Evolutionary conservation across 2,113 vertebrate genomes (phyloP).

Genomic region (Pristiophorus japonicus): DNA sequence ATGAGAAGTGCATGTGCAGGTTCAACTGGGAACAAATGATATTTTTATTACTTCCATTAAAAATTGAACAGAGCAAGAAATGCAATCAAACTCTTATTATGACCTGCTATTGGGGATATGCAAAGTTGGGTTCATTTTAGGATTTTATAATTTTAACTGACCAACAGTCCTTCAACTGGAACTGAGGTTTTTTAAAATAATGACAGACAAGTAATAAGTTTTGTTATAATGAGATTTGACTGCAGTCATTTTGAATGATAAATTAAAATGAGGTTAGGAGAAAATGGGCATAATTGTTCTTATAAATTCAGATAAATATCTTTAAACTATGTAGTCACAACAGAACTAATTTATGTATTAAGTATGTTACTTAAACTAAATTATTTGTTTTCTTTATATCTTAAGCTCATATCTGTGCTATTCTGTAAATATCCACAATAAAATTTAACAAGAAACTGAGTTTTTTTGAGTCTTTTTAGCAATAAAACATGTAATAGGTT

Average conservation of each 20-base stretch:
- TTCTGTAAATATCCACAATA: conserved; percentile 28
- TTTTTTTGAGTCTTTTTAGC: not conserved
- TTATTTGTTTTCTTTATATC: conserved; percentile 32
- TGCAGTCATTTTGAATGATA: not conserved
- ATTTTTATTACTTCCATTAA: not conserved
- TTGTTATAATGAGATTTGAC: not conserved
- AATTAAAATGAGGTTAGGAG: conserved; percentile 12
- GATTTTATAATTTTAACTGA: conserved; percentile 12
- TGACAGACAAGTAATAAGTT: not conserved
- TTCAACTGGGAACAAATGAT: not conserved
- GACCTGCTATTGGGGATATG: not conserved
- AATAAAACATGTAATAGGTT: not conserved
- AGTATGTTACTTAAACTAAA: conserved; percentile 9
- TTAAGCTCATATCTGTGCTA: not conserved
- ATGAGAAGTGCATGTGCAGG: not conserved
- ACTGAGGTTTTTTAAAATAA: not conserved
- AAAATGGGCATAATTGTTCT: conserved; percentile 14
- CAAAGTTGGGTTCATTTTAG: conserved; percentile 7
- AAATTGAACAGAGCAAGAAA: not conserved
- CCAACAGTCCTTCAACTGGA: not conserved
- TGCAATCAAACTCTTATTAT: not conserved
- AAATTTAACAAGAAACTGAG: not conserved
- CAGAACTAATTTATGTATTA: conserved; percentile 22
- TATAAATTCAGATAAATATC: not conserved
- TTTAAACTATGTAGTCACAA: conserved; percentile 15